Evolutionary conservation across 2,113 vertebrate species (phyloP).

Genomic region (Cinclus cinclus): DNA sequence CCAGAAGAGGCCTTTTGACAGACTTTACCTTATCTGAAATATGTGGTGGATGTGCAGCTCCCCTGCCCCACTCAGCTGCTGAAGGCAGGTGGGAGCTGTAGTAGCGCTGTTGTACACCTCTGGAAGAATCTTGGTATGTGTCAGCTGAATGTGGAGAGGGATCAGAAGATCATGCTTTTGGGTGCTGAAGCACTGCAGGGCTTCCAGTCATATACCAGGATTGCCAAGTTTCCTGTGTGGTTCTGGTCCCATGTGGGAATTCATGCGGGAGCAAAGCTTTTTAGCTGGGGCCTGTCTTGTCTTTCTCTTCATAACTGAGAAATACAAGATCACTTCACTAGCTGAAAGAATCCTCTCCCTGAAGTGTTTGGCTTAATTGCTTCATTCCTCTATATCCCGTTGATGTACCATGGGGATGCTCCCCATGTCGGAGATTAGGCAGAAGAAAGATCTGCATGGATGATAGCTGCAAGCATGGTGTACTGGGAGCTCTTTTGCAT

Average conservation of each 20-base stretch:
- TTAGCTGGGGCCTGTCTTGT: background rate
- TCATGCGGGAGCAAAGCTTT: background rate
- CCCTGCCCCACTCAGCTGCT: background rate
- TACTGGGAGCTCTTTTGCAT: background rate
- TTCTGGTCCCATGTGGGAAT: background rate
- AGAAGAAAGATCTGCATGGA: background rate
- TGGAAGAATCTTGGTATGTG: background rate
- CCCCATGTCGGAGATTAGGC: background rate
- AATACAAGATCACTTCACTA: background rate
- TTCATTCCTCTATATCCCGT: background rate
- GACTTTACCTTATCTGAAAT: accelerated
- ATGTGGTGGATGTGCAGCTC: background rate
- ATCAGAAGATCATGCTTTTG: background rate
- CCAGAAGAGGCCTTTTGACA: background rate
- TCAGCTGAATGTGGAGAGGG: background rate
- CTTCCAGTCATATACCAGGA: background rate
- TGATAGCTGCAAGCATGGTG: background rate
- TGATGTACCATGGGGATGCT: background rate
- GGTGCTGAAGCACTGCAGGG: background rate
- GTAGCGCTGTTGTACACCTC: background rate
- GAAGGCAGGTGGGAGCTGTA: background rate
- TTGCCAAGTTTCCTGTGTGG: background rate
- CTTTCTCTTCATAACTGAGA: background rate
- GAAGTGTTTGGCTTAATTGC: background rate
- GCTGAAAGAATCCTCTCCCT: background rate